These are phyloP conservation scores for Scatophagus argus DNA, from an alignment of 2,113 vertebrate genomes.

Conservation along the genomic window DNA sequence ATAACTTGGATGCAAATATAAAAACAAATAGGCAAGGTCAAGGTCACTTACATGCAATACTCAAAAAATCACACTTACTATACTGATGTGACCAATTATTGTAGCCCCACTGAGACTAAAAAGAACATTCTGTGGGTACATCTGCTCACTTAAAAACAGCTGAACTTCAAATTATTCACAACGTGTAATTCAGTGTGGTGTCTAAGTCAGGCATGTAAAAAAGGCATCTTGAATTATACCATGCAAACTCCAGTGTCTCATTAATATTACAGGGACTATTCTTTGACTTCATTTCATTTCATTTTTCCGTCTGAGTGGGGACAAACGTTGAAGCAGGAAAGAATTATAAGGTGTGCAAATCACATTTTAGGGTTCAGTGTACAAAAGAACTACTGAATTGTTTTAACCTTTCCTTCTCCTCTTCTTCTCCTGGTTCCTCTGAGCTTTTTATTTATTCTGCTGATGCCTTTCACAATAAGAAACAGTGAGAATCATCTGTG, in stretches of 20 bases:
- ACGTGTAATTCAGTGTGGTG: constrained; percentile 65
- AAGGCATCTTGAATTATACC: constrained; percentile 77
- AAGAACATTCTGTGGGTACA: constrained; percentile 47
- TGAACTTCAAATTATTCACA: constrained; percentile 69
- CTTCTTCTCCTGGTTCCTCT: constrained; percentile 55
- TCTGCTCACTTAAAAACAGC: constrained; percentile 36
- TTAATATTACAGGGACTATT: constrained; percentile 83
- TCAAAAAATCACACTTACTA: constrained; percentile 5
- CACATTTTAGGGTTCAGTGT: constrained; percentile 83
- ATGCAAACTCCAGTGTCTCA: constrained; percentile 75
- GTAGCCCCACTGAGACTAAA: constrained; percentile 16
- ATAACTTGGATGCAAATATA: background rate
- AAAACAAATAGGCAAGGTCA: constrained; percentile 13
- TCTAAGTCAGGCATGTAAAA: constrained; percentile 75
- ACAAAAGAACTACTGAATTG: constrained; percentile 72
- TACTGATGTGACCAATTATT: constrained; percentile 1
- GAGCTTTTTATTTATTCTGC: background rate
- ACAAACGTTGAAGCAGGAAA: constrained; percentile 77
- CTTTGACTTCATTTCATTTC: constrained; percentile 83
- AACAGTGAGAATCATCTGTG: background rate
- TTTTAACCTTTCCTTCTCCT: constrained; percentile 60
- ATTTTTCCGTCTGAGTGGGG: constrained; percentile 76
- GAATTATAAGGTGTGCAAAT: constrained; percentile 84
- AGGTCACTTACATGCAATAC: background rate
- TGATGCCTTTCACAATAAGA: background rate